A percentile compares a stretch with the other conserved stretches of the same genome.
Evolutionary conservation across 35 echinoderm and acorn worm genomes (phyloP).

Genomic region (Heliocidaris erythrogramma): DNA sequence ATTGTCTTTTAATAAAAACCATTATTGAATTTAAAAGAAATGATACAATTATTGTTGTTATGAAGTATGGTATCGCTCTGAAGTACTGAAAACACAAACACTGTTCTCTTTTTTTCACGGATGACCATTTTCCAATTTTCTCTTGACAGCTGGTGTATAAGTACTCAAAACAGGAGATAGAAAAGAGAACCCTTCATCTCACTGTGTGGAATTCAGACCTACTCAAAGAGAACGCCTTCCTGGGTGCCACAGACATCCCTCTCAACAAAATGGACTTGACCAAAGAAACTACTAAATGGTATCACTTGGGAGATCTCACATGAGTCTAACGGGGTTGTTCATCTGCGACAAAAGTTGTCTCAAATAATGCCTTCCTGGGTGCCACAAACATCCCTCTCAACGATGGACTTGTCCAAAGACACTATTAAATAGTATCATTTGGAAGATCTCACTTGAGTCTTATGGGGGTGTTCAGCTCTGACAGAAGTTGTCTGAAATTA

Average conservation of each 20-base stretch:
- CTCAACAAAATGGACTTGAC: constrained; percentile 67
- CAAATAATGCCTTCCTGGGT: constrained; percentile 66
- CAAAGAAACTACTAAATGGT: constrained; percentile 73
- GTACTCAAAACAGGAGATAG: constrained; percentile 58
- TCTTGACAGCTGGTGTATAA: constrained; percentile 72
- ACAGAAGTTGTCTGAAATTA: too few species aligned
- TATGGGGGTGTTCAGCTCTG: neutral
- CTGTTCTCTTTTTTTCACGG: too few species aligned
- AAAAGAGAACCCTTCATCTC: constrained; percentile 68
- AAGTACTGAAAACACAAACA: too few species aligned
- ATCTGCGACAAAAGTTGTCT: neutral
- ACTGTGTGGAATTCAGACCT: constrained; percentile 92
- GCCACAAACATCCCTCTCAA: constrained; percentile 74
- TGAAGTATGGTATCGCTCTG: too few species aligned
- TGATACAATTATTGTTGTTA: too few species aligned
- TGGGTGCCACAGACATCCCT: constrained; percentile 84
- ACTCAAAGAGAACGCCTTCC: constrained; percentile 87
- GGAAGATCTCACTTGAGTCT: constrained; percentile 57
- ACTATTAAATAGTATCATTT: constrained; percentile 75
- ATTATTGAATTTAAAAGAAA: too few species aligned
- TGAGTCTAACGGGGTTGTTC: neutral
- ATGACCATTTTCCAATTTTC: too few species aligned
- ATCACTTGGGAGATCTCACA: constrained; percentile 68
- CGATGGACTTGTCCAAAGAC: constrained; percentile 69
- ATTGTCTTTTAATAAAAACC: too few species aligned